phyloP scores from a whole-genome alignment of 1,140 invertebrate species.

The Drosophila lacteicornis region DNA sequence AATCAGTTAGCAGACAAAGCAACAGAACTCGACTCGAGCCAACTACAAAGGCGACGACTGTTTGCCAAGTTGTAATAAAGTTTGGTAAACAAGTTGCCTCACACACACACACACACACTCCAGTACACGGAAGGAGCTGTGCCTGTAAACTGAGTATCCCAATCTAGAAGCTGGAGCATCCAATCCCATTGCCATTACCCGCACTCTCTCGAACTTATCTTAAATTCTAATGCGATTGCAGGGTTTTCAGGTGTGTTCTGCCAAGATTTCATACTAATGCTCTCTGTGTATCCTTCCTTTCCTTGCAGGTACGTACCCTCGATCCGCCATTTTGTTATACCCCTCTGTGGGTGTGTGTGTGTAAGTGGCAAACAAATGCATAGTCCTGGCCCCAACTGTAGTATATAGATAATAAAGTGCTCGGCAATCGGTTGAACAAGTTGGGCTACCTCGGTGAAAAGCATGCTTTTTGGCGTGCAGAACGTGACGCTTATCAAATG shows the following conservation, averaged over 20 bases:
- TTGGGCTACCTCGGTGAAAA: constrained; percentile 17
- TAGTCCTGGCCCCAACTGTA: constrained; percentile 20
- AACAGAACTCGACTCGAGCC: constrained; percentile 34
- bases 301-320: constrained; percentile 64
- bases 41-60: constrained; percentile 78
- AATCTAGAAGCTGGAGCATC: constrained; percentile 18
- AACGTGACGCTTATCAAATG: constrained; percentile 81
- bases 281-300: constrained; percentile 49
- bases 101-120: constrained; percentile 43
- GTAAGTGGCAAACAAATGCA: constrained; percentile 77
- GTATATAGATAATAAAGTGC: constrained; percentile 71
- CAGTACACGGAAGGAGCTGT: constrained; percentile 14
- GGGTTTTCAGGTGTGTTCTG: constrained; percentile 38
- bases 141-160: constrained; percentile 35
- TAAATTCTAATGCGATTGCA: constrained; percentile 80
- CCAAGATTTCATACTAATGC: constrained; percentile 69
- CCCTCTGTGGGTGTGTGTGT: constrained; percentile 29
- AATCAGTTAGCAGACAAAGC: constrained; percentile 65
- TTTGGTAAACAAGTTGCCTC: constrained; percentile 74
- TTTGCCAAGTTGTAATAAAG: constrained; percentile 83
- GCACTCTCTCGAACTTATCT: constrained; percentile 66
- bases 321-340: constrained; percentile 66
- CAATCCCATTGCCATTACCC: constrained; percentile 19
- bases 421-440: constrained; percentile 44
- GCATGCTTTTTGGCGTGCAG: constrained; percentile 64